These are phyloP conservation scores for Rhagologus leucostigma DNA, from an alignment of 2,113 vertebrate genomes.

Conservation along the genomic window DNA sequence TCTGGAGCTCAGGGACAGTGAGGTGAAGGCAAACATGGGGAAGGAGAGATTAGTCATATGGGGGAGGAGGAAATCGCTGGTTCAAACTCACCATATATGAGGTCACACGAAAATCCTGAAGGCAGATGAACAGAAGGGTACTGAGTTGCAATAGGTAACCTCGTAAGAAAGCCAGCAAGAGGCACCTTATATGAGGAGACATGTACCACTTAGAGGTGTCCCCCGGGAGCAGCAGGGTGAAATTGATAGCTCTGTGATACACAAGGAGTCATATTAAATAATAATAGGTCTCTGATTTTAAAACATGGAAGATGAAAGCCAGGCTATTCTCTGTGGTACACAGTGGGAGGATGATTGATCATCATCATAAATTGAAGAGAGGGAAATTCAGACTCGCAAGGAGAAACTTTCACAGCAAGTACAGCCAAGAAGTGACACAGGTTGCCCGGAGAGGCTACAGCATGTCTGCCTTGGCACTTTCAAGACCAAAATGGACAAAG, in stretches of 20 bases:
- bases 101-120: not conserved
- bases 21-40: not conserved
- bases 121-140: not conserved
- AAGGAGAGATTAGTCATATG: not conserved
- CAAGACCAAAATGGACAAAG: not conserved
- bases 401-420: not conserved
- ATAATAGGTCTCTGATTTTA: not conserved
- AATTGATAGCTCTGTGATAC: not conserved
- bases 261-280: not conserved
- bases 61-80: rapidly evolving
- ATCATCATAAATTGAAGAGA: not conserved
- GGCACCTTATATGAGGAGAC: not conserved
- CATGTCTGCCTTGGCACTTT: not conserved
- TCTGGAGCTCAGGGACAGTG: not conserved
- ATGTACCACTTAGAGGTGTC: not conserved
- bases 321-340: not conserved
- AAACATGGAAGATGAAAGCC: not conserved
- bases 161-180: not conserved
- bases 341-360: not conserved
- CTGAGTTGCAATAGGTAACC: not conserved
- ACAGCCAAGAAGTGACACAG: not conserved
- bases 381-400: not conserved
- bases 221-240: not conserved
- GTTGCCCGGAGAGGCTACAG: not conserved
- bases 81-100: not conserved